Base-by-base conservation (phyloP, 2,888 invertebrate species). In the Cephalotes varians region DNA sequence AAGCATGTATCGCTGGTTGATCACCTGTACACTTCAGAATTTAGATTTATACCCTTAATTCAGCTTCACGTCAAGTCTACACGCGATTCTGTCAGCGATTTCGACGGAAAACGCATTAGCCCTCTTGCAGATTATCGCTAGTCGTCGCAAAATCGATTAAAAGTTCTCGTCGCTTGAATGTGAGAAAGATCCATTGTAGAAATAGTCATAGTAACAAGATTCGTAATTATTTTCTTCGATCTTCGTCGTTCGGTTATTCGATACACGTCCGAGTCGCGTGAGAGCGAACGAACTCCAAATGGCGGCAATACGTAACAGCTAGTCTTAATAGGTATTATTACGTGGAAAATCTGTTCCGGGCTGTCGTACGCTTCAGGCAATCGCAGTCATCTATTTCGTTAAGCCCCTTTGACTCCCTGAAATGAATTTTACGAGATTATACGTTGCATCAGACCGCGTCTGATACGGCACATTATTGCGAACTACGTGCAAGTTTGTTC, bases 141-240 rank as follows among this genome's bases (percentile, higher is more conserved):
- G 18, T 37, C 49, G 25, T 15, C 21, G 7, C 40, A 10, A 51
- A 21, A 51, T 21, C 18, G n/a, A 49, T 54, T 15, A 54, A 25
- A 40, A 58, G 15, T 25, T 62, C 10, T 47, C 10, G 40, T 40
- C 25, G 60, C n/a, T 44, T 49, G 34, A 6, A 49, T 34, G 71
- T 49, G 40, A 49, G 31, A 25, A 37, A 25, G 58, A 18, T 60
- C 12, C 54, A 80, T 81, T 74, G 40, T 58, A 65, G 7, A 10
- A 49, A 34, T 47, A 37, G 67, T 84, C 76, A 37, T 31, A 9
- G 40, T 47, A 56, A 79, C 49, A 31, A 12, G 86, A 80, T 81
- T 25, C 65, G 37, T 71, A 84, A 88, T 87, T 87, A 81, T 86
- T 88, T 88, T 82, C 82, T 67, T 88, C 80, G 60, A 87, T 84